phyloP scores from a whole-genome alignment of 2,113 vertebrate species.

The Notiomystis cincta region DNA sequence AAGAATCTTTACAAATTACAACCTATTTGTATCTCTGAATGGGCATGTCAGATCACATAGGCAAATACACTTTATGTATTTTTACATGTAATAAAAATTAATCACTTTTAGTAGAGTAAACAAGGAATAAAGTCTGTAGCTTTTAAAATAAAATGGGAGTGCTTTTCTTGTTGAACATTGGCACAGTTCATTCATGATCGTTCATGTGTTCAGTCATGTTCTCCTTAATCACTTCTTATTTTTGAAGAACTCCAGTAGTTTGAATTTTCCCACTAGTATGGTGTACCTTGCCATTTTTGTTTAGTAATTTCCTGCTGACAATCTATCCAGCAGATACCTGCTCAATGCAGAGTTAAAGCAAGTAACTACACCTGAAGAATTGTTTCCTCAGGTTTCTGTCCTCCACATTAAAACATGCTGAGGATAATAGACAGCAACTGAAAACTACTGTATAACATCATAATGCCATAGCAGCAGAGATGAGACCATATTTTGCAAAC shows the following conservation, averaged over 20 bases:
- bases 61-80: not conserved
- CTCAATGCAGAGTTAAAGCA: not conserved
- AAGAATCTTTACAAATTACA: not conserved
- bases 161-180: not conserved
- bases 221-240: not conserved
- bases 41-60: not conserved
- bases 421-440: not conserved
- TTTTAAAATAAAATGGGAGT: not conserved
- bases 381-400: not conserved
- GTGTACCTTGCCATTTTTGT: not conserved
- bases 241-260: not conserved
- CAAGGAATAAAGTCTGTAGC: not conserved
- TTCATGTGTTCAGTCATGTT: not conserved
- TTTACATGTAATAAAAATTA: too few species aligned
- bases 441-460: not conserved
- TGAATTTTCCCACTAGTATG: not conserved
- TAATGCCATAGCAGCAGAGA: not conserved
- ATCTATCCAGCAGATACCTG: not conserved
- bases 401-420: not conserved
- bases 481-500: not conserved
- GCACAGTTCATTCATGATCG: not conserved
- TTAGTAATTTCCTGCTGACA: not conserved
- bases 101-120: not conserved
- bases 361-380: not conserved
- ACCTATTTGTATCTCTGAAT: not conserved